phyloP scores from a whole-genome alignment of 2,888 invertebrate species.

The Stegophylla sp. region DNA sequence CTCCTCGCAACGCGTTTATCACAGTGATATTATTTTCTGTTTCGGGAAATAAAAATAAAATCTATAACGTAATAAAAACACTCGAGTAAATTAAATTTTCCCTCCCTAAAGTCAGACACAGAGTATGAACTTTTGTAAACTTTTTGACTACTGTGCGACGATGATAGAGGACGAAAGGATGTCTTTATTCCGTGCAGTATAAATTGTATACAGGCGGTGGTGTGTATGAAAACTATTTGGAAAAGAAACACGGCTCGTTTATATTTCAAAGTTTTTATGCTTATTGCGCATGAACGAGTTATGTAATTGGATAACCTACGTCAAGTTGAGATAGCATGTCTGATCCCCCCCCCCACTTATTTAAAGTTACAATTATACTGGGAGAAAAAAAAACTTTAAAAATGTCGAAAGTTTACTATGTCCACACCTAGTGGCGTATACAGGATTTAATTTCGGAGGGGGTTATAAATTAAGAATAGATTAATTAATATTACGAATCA shows the following conservation, averaged over 20 bases:
- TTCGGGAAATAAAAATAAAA: not conserved
- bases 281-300: slow-evolving; percentile 40
- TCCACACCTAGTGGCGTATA: no score
- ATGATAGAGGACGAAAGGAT: slow-evolving; percentile 8
- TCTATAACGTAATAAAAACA: not conserved
- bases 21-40: not conserved
- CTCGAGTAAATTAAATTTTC: slow-evolving; percentile 30
- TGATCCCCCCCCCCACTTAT: not conserved
- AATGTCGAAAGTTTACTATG: not conserved
- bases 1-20: not conserved
- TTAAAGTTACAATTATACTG: slow-evolving; percentile 15
- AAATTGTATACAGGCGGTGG: no score
- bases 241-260: slow-evolving; percentile 38
- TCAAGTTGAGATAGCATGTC: slow-evolving; percentile 22
- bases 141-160: slow-evolving; percentile 24
- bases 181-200: no score
- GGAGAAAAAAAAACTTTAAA: slow-evolving; percentile 12
- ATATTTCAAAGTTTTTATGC: slow-evolving; percentile 40
- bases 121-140: slow-evolving; percentile 20
- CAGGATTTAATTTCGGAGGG: no score
- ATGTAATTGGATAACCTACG: slow-evolving; percentile 43
- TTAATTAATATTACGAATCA: no score
- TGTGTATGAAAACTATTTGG: slow-evolving; percentile 16
- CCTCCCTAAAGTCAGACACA: not conserved
- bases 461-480: no score